Evolutionary conservation across 2,797 vertebrate genomes (phyloP).

Genomic region (Cyprinella venusta): DNA sequence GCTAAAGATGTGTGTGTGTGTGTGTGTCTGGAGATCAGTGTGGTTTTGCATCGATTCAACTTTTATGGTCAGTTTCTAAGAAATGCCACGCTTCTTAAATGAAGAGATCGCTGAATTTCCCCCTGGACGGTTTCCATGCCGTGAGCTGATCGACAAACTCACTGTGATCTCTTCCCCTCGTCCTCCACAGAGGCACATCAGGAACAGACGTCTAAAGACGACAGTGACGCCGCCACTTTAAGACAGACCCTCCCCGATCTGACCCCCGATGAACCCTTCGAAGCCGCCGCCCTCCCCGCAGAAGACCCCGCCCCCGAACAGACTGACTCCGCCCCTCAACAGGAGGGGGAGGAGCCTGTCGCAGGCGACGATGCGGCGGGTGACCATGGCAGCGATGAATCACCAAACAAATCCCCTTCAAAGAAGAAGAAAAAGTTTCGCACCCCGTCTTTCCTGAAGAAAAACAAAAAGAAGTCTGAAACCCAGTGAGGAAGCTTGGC

Average conservation of each 20-base stretch:
- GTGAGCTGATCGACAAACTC: conserved; percentile 30
- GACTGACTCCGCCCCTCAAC: conserved; percentile 62
- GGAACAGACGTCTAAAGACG: conserved; percentile 83
- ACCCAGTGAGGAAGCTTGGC: conserved; percentile 78
- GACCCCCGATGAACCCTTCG: conserved; percentile 92
- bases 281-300: conserved; percentile 79
- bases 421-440: conserved; percentile 99
- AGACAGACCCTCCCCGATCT: conserved; percentile 95
- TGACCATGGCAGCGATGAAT: conserved; percentile 91
- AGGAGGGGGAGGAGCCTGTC: conserved; percentile 79
- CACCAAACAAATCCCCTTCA: conserved; percentile 96
- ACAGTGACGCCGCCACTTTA: conserved; percentile 91
- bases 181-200: conserved; percentile 74
- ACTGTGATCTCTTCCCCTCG: neutral
- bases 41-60: neutral
- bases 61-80: neutral
- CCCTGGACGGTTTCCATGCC: neutral
- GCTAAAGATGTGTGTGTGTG: neutral
- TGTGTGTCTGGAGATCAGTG: neutral
- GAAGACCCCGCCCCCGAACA: conserved; percentile 75
- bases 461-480: conserved; percentile 98
- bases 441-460: conserved; percentile 98
- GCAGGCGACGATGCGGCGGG: conserved; percentile 72
- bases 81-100: neutral
- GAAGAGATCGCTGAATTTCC: neutral